Base-by-base conservation (phyloP, 1,140 invertebrate genomes). In the Diorhabda elongata region DNA sequence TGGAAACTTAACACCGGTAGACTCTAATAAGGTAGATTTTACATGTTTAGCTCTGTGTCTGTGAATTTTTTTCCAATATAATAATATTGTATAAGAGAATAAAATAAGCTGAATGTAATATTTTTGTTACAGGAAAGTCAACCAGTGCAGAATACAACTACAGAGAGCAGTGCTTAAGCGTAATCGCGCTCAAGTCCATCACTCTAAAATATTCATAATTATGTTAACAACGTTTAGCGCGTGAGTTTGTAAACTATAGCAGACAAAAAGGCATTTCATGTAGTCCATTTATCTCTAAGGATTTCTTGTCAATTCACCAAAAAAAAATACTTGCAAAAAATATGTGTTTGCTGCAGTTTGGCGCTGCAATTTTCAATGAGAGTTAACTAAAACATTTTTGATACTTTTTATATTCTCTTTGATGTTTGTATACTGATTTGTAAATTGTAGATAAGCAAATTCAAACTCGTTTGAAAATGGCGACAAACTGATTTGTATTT, bases 121-220 rank as follows among this genome's bases (percentile, higher is more conserved):
- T 26, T 68, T 68, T 73, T 70, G 61, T 83, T 83, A 3, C 75
- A 85, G 84, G 84, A 86, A 47, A 83, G 79, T 75, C 85, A 86
- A 74, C 81, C 83, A 73, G 84, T 84, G 79, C 82, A 84, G 76
- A 83, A 84, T 71, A 82, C 84, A 73, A 83, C 84, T 72, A 82
- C 84, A 64, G 83, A 87, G 78, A 84, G 85, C 82, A 83, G 82
- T 78, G 83, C 84, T 82, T 86, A 85, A 83, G 73, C 71, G 73
- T 68, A 64, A 68, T 71, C 74, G 71, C 70, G 73, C 74, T 74
- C 62, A 74, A 74, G 68, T 73, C 70, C 71, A 76, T 71, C 75
- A 78, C 69, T 74, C 66, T 75, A 76, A 76, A 77, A 78, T 74
- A 26, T 26, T 26, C 71, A 76, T 75, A 75, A 72, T 75, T 8